A percentile compares a stretch with the other conserved stretches of the same genome.
Conservation (phyloP, 2,888 invertebrate species). For the Argyra leucocephala region DNA sequence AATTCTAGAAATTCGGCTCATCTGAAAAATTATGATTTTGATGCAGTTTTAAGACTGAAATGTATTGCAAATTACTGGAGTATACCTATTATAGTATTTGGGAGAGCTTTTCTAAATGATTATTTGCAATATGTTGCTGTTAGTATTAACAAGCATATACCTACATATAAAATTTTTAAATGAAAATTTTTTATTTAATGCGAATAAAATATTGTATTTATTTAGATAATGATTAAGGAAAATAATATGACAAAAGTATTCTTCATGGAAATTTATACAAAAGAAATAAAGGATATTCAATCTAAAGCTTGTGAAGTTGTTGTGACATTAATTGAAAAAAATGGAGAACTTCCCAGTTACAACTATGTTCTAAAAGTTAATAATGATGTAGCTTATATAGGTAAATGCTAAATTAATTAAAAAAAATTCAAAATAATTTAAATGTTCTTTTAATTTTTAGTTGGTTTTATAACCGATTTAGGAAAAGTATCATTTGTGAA, state of each 20-base stretch:
- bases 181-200: constrained; percentile 7
- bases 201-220: neutral
- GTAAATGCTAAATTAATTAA: constrained; percentile 25
- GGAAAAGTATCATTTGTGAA: constrained; percentile 26
- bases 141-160: constrained; percentile 10
- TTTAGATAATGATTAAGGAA: constrained; percentile 24
- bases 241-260: constrained; percentile 24
- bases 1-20: constrained; percentile 29
- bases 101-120: constrained; percentile 26
- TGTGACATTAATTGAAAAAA: constrained; percentile 29
- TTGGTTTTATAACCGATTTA: constrained; percentile 28
- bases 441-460: constrained; percentile 21
- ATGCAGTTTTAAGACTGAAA: constrained; percentile 30
- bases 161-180: neutral
- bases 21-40: constrained; percentile 32
- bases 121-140: constrained; percentile 30
- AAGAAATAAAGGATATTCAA: constrained; percentile 31
- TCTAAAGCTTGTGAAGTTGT: constrained; percentile 33
- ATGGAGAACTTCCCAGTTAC: constrained; percentile 29
- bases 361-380: constrained; percentile 31
- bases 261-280: constrained; percentile 26
- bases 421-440: neutral
- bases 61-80: constrained; percentile 35
- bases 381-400: constrained; percentile 28
- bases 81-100: constrained; percentile 33